Conservation (phyloP, 2,113 vertebrate species). For the Nettapus auritus region DNA sequence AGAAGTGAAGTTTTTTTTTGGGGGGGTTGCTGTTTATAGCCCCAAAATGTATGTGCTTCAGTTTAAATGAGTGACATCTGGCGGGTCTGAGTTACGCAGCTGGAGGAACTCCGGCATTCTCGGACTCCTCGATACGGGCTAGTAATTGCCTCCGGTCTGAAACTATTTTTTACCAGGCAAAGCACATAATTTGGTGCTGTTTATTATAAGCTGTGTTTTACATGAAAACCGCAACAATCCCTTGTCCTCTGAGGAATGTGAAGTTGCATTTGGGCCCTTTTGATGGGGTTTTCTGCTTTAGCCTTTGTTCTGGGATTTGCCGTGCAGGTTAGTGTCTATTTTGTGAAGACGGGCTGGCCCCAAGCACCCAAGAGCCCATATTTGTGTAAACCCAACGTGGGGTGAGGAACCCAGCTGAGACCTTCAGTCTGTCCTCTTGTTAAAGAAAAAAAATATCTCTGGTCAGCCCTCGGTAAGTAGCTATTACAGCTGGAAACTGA, state of each 20-base stretch:
- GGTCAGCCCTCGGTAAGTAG: not conserved
- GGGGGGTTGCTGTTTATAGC: not conserved
- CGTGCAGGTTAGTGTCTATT: not conserved
- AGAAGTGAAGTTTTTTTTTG: not conserved
- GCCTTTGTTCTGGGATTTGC: conserved; percentile 42
- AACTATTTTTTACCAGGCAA: conserved; percentile 59
- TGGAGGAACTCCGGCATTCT: conserved; percentile 50
- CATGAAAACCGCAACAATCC: conserved; percentile 67
- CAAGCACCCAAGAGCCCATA: not conserved
- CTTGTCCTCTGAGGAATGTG: conserved; percentile 38
- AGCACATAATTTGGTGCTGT: conserved; percentile 40
- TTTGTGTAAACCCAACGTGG: not conserved
- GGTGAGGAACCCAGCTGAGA: not conserved
- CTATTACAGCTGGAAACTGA: not conserved
- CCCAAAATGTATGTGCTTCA: not conserved
- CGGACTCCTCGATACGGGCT: conserved; percentile 26
- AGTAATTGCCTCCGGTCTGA: conserved; percentile 67
- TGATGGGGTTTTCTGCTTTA: conserved; percentile 40
- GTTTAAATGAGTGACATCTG: conserved; percentile 43
- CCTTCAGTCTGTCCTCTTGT: not conserved
- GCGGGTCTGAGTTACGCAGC: conserved; percentile 26
- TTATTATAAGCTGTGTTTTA: conserved; percentile 66
- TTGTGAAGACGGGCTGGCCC: not conserved
- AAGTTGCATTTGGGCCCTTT: conserved; percentile 38
- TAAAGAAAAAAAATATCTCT: not conserved